Evolutionary conservation across 2,113 vertebrate species (phyloP).

Genomic region (Geococcyx californianus): DNA sequence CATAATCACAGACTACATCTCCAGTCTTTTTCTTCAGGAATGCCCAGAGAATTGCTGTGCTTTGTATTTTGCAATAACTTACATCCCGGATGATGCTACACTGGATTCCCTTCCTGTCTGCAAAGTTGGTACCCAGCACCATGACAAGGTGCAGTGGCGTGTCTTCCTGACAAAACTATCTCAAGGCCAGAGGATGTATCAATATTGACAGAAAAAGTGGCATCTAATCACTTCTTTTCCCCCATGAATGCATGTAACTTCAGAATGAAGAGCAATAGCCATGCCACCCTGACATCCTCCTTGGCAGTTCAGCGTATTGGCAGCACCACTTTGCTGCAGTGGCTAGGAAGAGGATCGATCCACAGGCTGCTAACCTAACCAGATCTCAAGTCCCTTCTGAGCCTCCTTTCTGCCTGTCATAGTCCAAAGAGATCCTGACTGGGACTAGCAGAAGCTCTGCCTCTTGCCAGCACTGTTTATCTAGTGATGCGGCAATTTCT

Average conservation of each 20-base stretch:
- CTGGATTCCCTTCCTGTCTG: background rate
- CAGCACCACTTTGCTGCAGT: background rate
- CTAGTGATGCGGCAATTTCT: background rate
- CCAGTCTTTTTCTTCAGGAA: background rate
- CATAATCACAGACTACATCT: background rate
- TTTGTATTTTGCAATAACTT: background rate
- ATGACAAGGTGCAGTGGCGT: accelerated
- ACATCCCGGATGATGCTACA: background rate
- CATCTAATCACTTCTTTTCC: background rate
- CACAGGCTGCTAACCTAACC: background rate
- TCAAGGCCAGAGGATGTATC: background rate
- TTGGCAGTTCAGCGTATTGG: background rate
- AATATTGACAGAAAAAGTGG: background rate
- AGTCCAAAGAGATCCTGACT: background rate
- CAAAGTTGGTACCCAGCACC: background rate
- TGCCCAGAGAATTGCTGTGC: background rate
- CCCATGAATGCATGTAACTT: background rate
- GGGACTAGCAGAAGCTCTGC: background rate
- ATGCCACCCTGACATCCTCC: accelerated
- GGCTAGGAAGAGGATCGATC: accelerated
- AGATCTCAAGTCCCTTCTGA: background rate
- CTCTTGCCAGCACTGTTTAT: background rate
- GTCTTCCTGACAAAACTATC: background rate
- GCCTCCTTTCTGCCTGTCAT: background rate
- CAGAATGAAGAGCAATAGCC: accelerated